A percentile compares a stretch with the other conserved stretches of the same genome.
These are phyloP conservation scores for Spinibarbus caldwelli DNA, from an alignment of 2,797 vertebrate genomes.

Conservation along the genomic window DNA sequence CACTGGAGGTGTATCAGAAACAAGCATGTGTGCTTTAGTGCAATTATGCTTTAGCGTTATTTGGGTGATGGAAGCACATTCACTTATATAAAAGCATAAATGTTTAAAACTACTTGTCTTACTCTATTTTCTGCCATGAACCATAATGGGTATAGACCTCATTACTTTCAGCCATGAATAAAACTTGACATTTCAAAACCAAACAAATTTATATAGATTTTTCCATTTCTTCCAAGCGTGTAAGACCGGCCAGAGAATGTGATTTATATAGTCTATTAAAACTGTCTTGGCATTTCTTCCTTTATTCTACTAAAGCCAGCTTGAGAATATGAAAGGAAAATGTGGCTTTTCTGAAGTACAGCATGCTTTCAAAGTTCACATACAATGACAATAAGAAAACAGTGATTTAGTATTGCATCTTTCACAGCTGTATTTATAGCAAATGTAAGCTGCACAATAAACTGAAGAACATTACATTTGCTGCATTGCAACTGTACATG, in stretches of 20 bases:
- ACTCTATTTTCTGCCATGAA: neutral
- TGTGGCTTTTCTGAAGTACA: slow-evolving; percentile 2
- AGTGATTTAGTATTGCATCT: neutral
- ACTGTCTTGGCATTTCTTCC: slow-evolving; percentile 11
- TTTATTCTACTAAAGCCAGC: slow-evolving; percentile 2
- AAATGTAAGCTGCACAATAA: slow-evolving; percentile 1
- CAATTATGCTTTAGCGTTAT: too few species aligned
- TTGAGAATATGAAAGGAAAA: slow-evolving; percentile 9
- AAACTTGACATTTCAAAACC: slow-evolving; percentile 23
- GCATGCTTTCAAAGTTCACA: neutral
- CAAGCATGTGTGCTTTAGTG: too few species aligned
- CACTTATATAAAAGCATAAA: neutral
- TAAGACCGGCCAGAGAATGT: neutral
- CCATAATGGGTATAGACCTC: neutral
- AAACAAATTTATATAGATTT: slow-evolving; percentile 7
- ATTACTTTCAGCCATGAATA: slow-evolving; percentile 8
- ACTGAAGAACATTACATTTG: neutral
- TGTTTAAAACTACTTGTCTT: neutral
- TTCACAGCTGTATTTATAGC: neutral
- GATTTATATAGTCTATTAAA: slow-evolving; percentile 31
- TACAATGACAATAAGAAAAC: neutral
- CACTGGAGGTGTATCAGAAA: neutral
- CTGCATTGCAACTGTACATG: neutral
- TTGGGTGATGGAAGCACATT: too few species aligned
- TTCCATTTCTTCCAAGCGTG: neutral